Conservation (phyloP, 37 sponge, comb jelly and placozoan species). For the Mnemiopsis leidyi region DNA sequence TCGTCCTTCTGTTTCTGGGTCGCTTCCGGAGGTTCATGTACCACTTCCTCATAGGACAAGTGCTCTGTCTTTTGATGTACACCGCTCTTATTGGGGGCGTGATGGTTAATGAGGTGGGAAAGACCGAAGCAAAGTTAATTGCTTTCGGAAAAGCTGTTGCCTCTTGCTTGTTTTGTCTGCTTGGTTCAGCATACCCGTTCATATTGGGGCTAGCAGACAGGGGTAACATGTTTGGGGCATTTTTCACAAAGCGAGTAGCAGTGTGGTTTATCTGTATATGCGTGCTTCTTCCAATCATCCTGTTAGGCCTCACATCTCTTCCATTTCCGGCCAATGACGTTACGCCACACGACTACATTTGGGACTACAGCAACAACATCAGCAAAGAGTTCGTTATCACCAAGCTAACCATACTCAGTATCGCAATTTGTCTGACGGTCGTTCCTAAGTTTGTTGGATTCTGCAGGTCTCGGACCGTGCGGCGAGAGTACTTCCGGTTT, state of each 20-base stretch:
- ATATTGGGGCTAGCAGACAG: background rate
- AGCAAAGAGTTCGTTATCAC: background rate
- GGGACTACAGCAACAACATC: conserved; percentile 20
- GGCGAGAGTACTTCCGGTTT: background rate
- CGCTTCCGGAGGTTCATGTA: background rate
- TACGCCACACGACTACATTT: background rate
- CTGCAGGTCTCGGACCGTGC: background rate
- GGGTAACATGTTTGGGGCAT: background rate
- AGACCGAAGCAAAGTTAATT: background rate
- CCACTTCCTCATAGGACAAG: background rate
- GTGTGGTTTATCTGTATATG: background rate
- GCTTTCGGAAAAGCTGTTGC: conserved; percentile 40
- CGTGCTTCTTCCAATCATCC: background rate
- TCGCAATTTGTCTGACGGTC: background rate
- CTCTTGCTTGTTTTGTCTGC: background rate
- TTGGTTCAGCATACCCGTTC: background rate
- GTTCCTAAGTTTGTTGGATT: background rate
- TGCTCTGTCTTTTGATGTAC: background rate
- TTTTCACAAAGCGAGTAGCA: background rate
- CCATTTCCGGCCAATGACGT: background rate
- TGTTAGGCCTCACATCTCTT: background rate
- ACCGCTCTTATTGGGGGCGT: background rate
- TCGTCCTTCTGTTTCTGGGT: conserved; percentile 7
- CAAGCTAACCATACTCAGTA: background rate
- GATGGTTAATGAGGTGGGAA: background rate